These are phyloP conservation scores for Ectemnius cavifrons DNA, from an alignment of 2,888 invertebrate species.

Conservation along the genomic window DNA sequence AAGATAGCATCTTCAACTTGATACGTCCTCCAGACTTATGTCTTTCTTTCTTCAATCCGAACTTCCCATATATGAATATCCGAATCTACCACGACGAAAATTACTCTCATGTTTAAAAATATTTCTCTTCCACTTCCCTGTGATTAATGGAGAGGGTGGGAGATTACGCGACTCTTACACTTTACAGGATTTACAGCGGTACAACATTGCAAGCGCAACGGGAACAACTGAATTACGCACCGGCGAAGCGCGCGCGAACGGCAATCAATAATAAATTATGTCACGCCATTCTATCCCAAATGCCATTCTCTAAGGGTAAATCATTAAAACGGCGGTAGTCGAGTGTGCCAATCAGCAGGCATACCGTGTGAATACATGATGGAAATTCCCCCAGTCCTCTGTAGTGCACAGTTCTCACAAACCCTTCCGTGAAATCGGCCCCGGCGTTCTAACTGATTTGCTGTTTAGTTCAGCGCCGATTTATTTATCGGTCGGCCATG, in stretches of 20 bases:
- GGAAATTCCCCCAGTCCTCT: conserved; percentile 35
- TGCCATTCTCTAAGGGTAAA: conserved; percentile 58
- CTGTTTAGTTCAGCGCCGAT: conserved; percentile 58
- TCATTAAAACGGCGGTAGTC: conserved; percentile 58
- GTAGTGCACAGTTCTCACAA: conserved; percentile 17
- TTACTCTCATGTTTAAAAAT: too few relatives aligned
- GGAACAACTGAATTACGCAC: conserved; percentile 26
- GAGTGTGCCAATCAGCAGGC: conserved; percentile 59
- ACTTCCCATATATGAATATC: too few relatives aligned
- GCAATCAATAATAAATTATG: conserved; percentile 57
- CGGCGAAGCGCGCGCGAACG: conserved; percentile 33
- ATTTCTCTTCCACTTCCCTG: too few relatives aligned
- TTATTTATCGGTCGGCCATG: conserved; percentile 63
- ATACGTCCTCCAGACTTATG: background rate
- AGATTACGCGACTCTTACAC: too few relatives aligned
- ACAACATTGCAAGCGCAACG: background rate
- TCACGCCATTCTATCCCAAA: conserved; percentile 49
- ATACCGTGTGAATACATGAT: conserved; percentile 62
- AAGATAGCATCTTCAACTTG: conserved; percentile 10
- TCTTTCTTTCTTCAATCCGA: background rate
- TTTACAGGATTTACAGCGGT: too few relatives aligned
- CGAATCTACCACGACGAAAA: too few relatives aligned
- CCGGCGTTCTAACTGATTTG: conserved; percentile 45
- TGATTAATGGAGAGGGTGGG: background rate
- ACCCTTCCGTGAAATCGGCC: conserved; percentile 44